phyloP scores from a whole-genome alignment of 53 echinoderm and acorn worm species.

The Echinometra lucunter region DNA sequence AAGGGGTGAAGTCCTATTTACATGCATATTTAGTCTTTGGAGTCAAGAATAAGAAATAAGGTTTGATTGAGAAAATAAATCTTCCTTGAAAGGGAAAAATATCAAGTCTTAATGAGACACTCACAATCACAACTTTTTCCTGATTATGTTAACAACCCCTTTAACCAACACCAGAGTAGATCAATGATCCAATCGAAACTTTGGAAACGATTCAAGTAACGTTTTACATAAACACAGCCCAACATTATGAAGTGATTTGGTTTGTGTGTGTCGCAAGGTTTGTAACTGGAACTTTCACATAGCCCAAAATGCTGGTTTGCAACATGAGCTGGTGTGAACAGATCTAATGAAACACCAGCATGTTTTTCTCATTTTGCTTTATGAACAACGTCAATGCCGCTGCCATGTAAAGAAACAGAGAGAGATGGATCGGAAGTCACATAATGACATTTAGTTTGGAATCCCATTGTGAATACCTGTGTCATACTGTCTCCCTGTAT shows the following conservation, averaged over 20 bases:
- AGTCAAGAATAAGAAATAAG: not conserved
- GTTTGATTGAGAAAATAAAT: not conserved
- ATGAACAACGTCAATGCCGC: not conserved
- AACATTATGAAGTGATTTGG: no score
- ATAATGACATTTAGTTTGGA: slow-evolving; percentile 39
- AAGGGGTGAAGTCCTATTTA: not conserved
- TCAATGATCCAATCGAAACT: not conserved
- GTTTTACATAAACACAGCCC: slow-evolving; percentile 19
- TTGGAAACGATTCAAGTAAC: slow-evolving; percentile 41
- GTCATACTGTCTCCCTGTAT: not conserved
- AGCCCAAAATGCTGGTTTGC: slow-evolving; percentile 20
- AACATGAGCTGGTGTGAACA: slow-evolving; percentile 23
- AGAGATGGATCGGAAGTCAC: slow-evolving; percentile 38
- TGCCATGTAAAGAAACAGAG: not conserved
- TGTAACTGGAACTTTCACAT: no score
- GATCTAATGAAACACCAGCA: slow-evolving; percentile 19
- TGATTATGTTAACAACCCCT: not conserved
- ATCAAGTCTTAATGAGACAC: not conserved
- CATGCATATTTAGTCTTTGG: not conserved
- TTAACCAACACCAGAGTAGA: not conserved
- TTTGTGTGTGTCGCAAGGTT: no score
- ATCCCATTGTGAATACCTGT: not conserved
- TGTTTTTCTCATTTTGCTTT: slow-evolving; percentile 29
- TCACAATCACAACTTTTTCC: not conserved
- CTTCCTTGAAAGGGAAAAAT: not conserved